Evolutionary conservation across 2,888 invertebrate species (phyloP), one percentile per base, ranked within the genome.

Genomic region (Vesta saturnalis): DNA sequence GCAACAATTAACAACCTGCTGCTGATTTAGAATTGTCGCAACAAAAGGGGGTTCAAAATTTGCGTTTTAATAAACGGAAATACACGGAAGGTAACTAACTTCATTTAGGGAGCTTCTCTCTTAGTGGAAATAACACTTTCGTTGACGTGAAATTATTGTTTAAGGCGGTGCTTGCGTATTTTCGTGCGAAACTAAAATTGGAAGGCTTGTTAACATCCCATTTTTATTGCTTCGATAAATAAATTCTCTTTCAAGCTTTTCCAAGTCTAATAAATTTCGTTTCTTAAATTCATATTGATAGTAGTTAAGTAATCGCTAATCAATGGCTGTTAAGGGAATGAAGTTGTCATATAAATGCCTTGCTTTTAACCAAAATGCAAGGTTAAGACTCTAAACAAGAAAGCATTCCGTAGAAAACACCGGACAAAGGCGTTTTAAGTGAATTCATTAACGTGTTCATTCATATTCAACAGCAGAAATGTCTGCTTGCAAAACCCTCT

Each of bases 391-490:
- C n/a, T 66, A 64, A 63, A 72, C 69, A 69, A 69, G 72, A 69
- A 64, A 64, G 72, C 69, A 60, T 46, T 47, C 59, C 23, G 56
- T 58, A 18, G 57, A 64, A 64, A 57, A 59, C 60, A 65, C 69
- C 65, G 72, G 72, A 70, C 72, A 72, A 72, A 72, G 69, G 70
- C 69, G 63, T 63, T 70, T 66, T 70, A 71, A 70, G 72, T 64
- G 67, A 72, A 72, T 72, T 72, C 72, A 72, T 72, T 72, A 72
- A 63, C 60, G 67, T 67, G 67, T 70, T 72, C 69, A 70, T 72
- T 72, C 67, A 72, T 72, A 72, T 72, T 72, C 72, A 72, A 62
- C 65, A 64, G 58, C 56, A 57, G 57, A 63, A 63, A 63, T 57
- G 55, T 63, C 63, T 47, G 56, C 47, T 47, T 30, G 56, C 43